Evolutionary conservation across 2,113 vertebrate genomes (phyloP), one percentile per base, ranked within the genome.

Genomic region (Pelusios castaneus): DNA sequence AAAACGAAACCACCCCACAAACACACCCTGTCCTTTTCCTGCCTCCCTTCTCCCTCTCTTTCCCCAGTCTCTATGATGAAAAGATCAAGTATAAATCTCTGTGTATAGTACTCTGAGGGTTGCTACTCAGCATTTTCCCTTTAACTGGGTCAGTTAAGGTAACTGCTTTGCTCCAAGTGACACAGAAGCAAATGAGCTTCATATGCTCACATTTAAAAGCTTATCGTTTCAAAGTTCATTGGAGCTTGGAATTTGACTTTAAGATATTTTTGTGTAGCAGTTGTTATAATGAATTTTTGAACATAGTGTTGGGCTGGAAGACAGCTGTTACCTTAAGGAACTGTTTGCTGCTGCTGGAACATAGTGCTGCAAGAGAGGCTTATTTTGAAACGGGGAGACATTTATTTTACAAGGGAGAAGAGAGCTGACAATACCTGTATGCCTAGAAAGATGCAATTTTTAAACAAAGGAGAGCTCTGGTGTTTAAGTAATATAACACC

Each of bases 331-430:
- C 85, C 81, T 95, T 60, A 55, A 92, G 90, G 51, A 90, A 41
- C 22, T 87, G 91, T 96, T 96, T 94, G 58, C 94, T 97, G 29
- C 55, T 89, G 21, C 91, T 93, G 67, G 43, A 70, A 95, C 94
- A 55, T 19, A 73, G 67, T 51, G 77, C 51, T 63, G 52, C 41
- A 80, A n/a, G 94, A 92, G 93, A 73, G 51, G 31, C 76, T 94
- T 55, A 41, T 27, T 55, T 86, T 81, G 76, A 92, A 85, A 89
- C 41, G 60, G 89, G 91, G 92, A 86, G 79, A 84, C 38, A 89
- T 76, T 70, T 93, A 81, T 82, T 41, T 75, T 87, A 82, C 63
- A 90, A 87, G 88, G 80, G 29, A 83, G 83, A 77, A 81, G 73
- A 41, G 38, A 80, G 56, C 29, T 93, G 84, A 83, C 93, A 89